Evolutionary conservation across 2,888 invertebrate species (phyloP), one percentile per base, ranked within the genome.

Genomic region (Meiosimyza decipiens): DNA sequence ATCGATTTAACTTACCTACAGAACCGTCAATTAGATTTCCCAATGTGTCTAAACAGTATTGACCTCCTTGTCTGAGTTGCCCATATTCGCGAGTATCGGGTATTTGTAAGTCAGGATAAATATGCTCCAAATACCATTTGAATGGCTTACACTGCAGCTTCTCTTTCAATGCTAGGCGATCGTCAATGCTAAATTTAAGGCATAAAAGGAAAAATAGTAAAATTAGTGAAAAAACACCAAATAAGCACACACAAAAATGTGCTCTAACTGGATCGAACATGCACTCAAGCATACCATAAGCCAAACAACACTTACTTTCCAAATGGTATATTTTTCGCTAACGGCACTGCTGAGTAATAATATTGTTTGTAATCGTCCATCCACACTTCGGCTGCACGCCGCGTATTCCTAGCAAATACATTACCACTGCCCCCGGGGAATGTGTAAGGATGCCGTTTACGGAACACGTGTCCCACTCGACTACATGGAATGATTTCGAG

Each of bases 321-420:
- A 85, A 91, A 96, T 70, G 95, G 93, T 77, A 96, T 93, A 84
- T 94, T 95, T 84, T 94, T 94, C 16, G 96, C 96, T 72, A 96
- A 87, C 66, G 96, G 96, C 78, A 99, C 98, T 2, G 97, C 94
- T 72, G 94, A 91, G 84, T 98, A 98, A 87, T 99, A 99, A 84
- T 95, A 95, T 82, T 96, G 93, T 87, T 99, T 99, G 88, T 96
- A 99, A 76, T 97, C 96, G 84, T 98, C 99, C 98, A 99, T 98
- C 99, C 99, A 99, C 13, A 99, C 99, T 88, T 99, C 99, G 0
- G 99, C 99, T 1, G 98, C 98, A 77, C 99, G 89, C 71, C 98
- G 90, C 1, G 98, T 99, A 88, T 99, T 99, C 83, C 94, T 90
- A 0, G 97, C 97, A 87, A 98, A 98, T 28, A 99, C 98, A 77